These are phyloP conservation scores for Eospalax fontanierii DNA, from an alignment of 2,797 vertebrate genomes.

Conservation along the genomic window DNA sequence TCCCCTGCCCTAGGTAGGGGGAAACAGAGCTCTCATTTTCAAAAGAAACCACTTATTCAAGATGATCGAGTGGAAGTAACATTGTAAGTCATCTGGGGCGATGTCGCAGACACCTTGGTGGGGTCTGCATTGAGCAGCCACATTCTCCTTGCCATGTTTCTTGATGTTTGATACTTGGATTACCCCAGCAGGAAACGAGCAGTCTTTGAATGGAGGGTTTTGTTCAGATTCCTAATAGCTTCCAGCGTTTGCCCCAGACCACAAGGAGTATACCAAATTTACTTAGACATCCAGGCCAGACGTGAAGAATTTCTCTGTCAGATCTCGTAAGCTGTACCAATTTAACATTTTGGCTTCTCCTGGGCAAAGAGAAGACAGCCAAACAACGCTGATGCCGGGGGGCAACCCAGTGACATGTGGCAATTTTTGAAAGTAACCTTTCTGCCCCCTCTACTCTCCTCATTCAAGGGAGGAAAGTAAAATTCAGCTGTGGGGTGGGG, in stretches of 20 bases:
- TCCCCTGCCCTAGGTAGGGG: slow-evolving; percentile 76
- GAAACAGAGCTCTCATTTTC: slow-evolving; percentile 78
- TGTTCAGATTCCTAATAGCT: slow-evolving; percentile 94
- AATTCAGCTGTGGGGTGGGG: neutral
- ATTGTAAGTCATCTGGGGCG: slow-evolving; percentile 78
- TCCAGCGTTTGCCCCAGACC: slow-evolving; percentile 91
- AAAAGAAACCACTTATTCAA: slow-evolving; percentile 81
- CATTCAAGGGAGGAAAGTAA: slow-evolving; percentile 49
- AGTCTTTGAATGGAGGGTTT: slow-evolving; percentile 94
- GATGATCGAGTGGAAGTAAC: slow-evolving; percentile 82
- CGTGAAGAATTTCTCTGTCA: slow-evolving; percentile 89
- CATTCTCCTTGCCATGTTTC: slow-evolving; percentile 88
- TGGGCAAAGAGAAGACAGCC: slow-evolving; percentile 77
- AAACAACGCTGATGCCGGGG: slow-evolving; percentile 65
- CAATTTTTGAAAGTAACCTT: slow-evolving; percentile 81
- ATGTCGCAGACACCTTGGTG: slow-evolving; percentile 85
- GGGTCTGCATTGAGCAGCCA: slow-evolving; percentile 77
- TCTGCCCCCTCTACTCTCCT: slow-evolving; percentile 58
- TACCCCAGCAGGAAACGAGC: slow-evolving; percentile 93
- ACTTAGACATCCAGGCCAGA: slow-evolving; percentile 89
- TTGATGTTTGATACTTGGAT: slow-evolving; percentile 92
- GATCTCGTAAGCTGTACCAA: slow-evolving; percentile 84
- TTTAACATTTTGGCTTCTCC: slow-evolving; percentile 85
- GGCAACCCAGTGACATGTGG: slow-evolving; percentile 77
- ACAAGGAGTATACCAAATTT: slow-evolving; percentile 88